Evolutionary conservation across 2,113 vertebrate genomes (phyloP).

Genomic region (Apistogramma diplotaenia): DNA sequence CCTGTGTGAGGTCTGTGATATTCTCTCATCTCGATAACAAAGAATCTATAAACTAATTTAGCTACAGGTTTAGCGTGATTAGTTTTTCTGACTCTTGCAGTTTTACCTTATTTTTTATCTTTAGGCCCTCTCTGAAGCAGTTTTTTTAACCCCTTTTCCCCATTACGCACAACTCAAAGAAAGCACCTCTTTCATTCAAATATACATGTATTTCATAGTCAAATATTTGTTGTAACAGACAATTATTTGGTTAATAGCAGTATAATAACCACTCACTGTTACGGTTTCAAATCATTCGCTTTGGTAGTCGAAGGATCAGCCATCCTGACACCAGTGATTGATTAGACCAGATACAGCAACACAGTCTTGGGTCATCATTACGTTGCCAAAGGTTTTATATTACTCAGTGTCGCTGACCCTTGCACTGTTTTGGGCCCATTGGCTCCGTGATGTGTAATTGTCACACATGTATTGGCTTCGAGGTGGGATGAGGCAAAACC

Average conservation of each 20-base stretch:
- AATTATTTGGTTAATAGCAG: neutral
- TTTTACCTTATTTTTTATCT: neutral
- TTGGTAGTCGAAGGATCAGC: conserved; percentile 18
- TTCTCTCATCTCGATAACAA: conserved; percentile 28
- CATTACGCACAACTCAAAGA: neutral
- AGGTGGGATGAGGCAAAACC: neutral
- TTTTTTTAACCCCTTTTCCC: neutral
- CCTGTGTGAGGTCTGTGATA: neutral
- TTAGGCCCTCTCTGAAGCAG: neutral
- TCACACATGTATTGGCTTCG: conserved; percentile 13
- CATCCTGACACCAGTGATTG: conserved; percentile 38
- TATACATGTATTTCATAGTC: neutral
- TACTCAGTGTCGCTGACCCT: conserved; percentile 33
- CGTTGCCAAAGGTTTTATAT: conserved; percentile 33
- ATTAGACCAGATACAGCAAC: neutral
- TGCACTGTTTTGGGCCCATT: neutral
- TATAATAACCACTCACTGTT: neutral
- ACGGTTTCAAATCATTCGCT: neutral
- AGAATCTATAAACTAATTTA: conserved; percentile 62
- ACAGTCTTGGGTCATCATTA: conserved; percentile 41
- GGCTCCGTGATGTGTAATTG: neutral
- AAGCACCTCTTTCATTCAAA: neutral
- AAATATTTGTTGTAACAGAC: neutral
- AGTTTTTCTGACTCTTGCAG: conserved; percentile 26
- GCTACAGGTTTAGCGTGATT: conserved; percentile 47